A percentile compares a stretch with the other conserved stretches of the same genome.
These are phyloP conservation scores for Drosophila novamexicana DNA, from an alignment of 1,140 invertebrate species.

Conservation along the genomic window DNA sequence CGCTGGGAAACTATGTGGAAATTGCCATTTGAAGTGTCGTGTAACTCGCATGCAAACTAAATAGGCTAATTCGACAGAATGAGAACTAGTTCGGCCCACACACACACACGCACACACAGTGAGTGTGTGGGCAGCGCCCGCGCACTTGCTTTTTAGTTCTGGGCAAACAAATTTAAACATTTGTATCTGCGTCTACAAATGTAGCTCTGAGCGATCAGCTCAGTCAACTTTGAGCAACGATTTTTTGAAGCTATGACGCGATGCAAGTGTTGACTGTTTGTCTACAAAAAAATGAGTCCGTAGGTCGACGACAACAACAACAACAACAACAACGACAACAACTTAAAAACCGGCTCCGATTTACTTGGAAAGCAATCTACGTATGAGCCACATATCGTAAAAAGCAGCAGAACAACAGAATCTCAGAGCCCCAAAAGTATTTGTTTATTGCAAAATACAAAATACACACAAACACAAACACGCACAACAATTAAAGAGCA, in stretches of 20 bases:
- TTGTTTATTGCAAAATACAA: slow-evolving; percentile 72
- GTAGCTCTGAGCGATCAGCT: slow-evolving; percentile 24
- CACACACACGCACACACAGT: neutral
- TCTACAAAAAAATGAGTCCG: slow-evolving; percentile 57
- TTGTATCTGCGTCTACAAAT: slow-evolving; percentile 4
- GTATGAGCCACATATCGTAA: slow-evolving; percentile 44
- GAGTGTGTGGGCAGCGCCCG: slow-evolving; percentile 16
- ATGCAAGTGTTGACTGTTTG: slow-evolving; percentile 70
- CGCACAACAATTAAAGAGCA: slow-evolving; percentile 1
- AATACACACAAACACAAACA: slow-evolving; percentile 18
- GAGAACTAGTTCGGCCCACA: slow-evolving; percentile 42
- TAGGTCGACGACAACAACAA: slow-evolving; percentile 58
- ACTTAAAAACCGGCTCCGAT: slow-evolving; percentile 60
- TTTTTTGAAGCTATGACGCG: slow-evolving; percentile 70
- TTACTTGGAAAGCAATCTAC: slow-evolving; percentile 75
- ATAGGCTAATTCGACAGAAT: slow-evolving; percentile 24
- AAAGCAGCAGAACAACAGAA: slow-evolving; percentile 60
- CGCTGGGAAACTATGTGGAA: slow-evolving; percentile 12
- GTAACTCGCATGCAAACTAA: slow-evolving; percentile 6
- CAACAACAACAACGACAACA: slow-evolving; percentile 34
- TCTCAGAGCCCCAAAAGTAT: slow-evolving; percentile 54
- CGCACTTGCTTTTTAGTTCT: slow-evolving; percentile 35
- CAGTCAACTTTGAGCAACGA: slow-evolving; percentile 38
- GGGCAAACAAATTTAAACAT: slow-evolving; percentile 31
- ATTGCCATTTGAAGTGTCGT: slow-evolving; percentile 2